Evolutionary conservation across 2,797 vertebrate species (phyloP), one percentile per base, ranked within the genome.

Genomic region (Sebastes diaconus): DNA sequence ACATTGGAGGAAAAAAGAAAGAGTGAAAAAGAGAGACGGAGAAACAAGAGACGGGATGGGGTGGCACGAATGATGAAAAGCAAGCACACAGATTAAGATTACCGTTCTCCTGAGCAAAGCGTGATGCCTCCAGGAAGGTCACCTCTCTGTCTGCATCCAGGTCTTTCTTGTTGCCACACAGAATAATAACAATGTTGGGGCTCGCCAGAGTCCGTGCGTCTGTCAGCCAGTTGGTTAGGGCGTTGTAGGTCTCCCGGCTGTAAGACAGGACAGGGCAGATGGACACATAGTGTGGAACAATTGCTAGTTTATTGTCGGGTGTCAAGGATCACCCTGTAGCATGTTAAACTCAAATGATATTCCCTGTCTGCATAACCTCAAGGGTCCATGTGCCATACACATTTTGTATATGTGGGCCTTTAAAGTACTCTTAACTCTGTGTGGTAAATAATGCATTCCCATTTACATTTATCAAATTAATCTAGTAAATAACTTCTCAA

Each of bases 51-150:
- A 42, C 4, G 20, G 30, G 2, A 18, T 32, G n/a, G 1, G 27
- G 6, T 13, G n/a, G 9, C 2, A 64, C 11, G 24, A 55, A 22
- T 54, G 2, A 20, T 39, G 52, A 39, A 30, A 73, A 32, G 32
- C 2, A 70, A 42, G 52, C 29, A 3, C 11, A n/a, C 4, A 32
- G 27, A 42, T 42, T 42, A 42, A 42, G 14, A 42, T 68, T 92
- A 99, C 97, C 97, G 0, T 99, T 99, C 93, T 98, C 98, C 87
- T 98, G 97, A 73, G 97, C 98, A n/a, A 98, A 98, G 72, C 97
- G 97, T 0, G 98, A 99, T 0, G 98, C 97, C 87, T 99, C 98
- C 71, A 99, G 90, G 91, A 99, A 99, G 20, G 98, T 99, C 92
- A 98, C 98, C 90, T 99, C 98, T 4, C 97, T 94, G 82, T 99